Evolutionary conservation across 2,113 vertebrate species (phyloP), one percentile per base, ranked within the genome.

Genomic region (Fukomys damarensis): DNA sequence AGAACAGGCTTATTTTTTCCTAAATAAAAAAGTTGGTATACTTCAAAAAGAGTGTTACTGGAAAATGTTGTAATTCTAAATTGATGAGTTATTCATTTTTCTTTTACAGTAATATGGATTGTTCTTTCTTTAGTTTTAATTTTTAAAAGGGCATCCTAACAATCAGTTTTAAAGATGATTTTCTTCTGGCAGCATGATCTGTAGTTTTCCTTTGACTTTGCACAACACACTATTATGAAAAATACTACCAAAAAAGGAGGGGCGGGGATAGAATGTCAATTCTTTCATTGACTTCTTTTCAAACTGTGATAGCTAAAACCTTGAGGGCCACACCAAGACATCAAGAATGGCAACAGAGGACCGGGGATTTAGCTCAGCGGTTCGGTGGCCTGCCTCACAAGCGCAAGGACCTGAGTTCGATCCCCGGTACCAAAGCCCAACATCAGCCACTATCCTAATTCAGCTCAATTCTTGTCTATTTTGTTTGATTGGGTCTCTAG

Each of bases 1-100:
- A 92, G 70, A 85, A 77, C 13, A 82, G 22, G 5, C 14, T 16
- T 80, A 32, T 77, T 91, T 94, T 77, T 93, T 38, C 32, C 56
- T 56, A 82, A 63, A 93, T 58, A 97, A 97, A 97, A 52, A 32
- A 82, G 56, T 11, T 91, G 38, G 11, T 63, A 9, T 76, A 95
- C 65, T 95, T 97, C 96, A 97, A 96, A 97, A 66, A 11, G 16
- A 74, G 85, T 72, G 77, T 56, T 65, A 86, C 72, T 89, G 76
- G 86, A 91, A 97, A 98, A 89, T 97, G 89, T 82, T 91, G 68
- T 49, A 96, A 94, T 89, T 96, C 65, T 91, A 22, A 92, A 93
- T 81, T 88, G 90, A 89, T 65, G 76, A 63, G n/a, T 90, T 95
- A 81, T 24, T 90, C 35, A 35, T 82, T 91, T 89, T 81, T 88